Evolutionary conservation across 2,113 vertebrate species (phyloP).

Genomic region (Cyprinodon tularosa): DNA sequence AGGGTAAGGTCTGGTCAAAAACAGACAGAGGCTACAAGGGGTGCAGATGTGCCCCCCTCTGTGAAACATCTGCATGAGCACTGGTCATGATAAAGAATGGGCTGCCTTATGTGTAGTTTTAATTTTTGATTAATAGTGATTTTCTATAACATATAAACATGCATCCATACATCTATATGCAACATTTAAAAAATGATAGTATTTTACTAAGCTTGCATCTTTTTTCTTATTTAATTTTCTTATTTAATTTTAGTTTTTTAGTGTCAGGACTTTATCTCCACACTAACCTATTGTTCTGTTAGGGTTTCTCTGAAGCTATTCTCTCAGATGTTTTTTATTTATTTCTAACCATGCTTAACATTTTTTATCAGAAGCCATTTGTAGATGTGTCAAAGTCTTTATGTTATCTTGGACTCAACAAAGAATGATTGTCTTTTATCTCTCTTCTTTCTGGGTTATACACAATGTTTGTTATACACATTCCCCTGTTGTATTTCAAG

Average conservation of each 20-base stretch:
- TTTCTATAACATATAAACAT: too few species aligned
- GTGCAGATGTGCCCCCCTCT: not conserved
- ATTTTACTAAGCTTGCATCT: not conserved
- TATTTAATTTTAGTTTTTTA: too few species aligned
- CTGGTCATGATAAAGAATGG: not conserved
- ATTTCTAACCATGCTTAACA: too few species aligned
- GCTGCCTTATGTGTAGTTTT: not conserved
- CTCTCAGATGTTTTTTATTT: not conserved
- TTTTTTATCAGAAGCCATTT: not conserved
- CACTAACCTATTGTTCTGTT: not conserved
- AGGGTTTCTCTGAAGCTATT: not conserved
- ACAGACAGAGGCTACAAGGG: not conserved
- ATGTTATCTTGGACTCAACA: not conserved
- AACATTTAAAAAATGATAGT: not conserved
- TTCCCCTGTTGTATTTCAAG: not conserved
- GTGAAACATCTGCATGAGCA: slow-evolving; percentile 14
- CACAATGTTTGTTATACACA: not conserved
- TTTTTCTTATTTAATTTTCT: not conserved
- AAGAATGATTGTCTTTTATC: not conserved
- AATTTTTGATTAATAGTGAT: too few species aligned
- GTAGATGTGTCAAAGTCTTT: not conserved
- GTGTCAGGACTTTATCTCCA: not conserved
- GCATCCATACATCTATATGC: too few species aligned
- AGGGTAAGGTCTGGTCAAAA: slow-evolving; percentile 15
- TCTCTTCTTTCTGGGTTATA: not conserved